Evolutionary conservation across 2,888 invertebrate genomes (phyloP).

Genomic region (Lymantria dispar): DNA sequence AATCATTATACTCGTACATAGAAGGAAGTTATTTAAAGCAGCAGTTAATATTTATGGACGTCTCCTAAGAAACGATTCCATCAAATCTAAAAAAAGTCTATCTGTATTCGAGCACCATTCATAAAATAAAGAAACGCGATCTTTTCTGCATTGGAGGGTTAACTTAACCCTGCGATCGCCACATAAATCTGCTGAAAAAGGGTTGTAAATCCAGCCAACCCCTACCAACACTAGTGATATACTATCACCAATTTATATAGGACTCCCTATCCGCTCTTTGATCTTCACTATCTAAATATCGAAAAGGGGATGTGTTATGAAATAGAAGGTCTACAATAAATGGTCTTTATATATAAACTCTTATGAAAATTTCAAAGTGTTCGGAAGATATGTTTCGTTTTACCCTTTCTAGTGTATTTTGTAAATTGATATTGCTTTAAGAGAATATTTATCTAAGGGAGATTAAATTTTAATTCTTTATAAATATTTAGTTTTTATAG

Average conservation of each 20-base stretch:
- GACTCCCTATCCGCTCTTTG: constrained; percentile 22
- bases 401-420: constrained; percentile 68
- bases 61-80: neutral
- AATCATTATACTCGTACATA: too few species aligned
- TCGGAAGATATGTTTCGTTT: constrained; percentile 58
- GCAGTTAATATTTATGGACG: neutral
- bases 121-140: constrained; percentile 77
- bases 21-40: neutral
- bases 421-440: constrained; percentile 68
- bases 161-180: constrained; percentile 58
- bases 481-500: constrained; percentile 16
- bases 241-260: constrained; percentile 46
- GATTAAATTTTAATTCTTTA: constrained; percentile 54
- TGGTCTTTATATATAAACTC: constrained; percentile 59
- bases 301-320: constrained; percentile 18
- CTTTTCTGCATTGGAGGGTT: constrained; percentile 69
- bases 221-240: constrained; percentile 62
- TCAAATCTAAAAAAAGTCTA: constrained; percentile 27
- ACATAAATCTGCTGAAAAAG: constrained; percentile 75
- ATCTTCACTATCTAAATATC: constrained; percentile 7
- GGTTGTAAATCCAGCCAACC: constrained; percentile 75
- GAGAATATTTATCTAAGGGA: constrained; percentile 47
- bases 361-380: constrained; percentile 73
- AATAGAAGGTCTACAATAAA: constrained; percentile 33
- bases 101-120: constrained; percentile 68